Conservation (phyloP, 2,888 invertebrate genomes). For the Hybos culiciformis region DNA sequence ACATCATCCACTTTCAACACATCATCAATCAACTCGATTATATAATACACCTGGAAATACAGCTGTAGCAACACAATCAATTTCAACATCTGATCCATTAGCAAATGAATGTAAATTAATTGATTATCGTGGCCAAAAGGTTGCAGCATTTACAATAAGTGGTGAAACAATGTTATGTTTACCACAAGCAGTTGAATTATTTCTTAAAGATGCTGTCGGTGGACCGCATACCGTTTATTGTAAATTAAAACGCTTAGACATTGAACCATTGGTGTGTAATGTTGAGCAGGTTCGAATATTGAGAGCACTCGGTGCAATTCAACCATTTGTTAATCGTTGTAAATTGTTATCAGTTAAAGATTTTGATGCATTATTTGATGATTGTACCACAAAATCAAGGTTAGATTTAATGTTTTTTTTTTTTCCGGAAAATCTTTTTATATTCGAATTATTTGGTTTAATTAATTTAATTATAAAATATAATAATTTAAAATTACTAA, state of each 20-base stretch:
- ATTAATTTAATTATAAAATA: no score
- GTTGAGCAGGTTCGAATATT: conserved; percentile 99
- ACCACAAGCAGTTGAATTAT: conserved; percentile 97
- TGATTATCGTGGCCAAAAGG: conserved; percentile 92
- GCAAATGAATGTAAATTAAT: conserved; percentile 95
- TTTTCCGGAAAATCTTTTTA: not conserved
- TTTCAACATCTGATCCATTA: conserved; percentile 82
- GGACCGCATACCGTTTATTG: conserved; percentile 99
- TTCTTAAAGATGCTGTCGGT: conserved; percentile 96
- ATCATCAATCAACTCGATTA: conserved; percentile 39
- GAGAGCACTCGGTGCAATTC: conserved; percentile 95
- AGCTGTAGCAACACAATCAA: conserved; percentile 46
- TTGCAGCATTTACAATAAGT: conserved; percentile 94
- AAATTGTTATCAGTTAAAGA: conserved; percentile 97
- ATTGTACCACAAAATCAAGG: conserved; percentile 72
- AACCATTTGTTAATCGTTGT: conserved; percentile 99
- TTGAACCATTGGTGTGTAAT: conserved; percentile 97
- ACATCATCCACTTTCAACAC: conserved; percentile 36
- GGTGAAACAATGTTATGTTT: conserved; percentile 94
- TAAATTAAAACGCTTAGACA: conserved; percentile 95
- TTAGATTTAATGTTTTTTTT: not conserved
- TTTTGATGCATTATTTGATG: conserved; percentile 97
- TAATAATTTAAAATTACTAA: no score
- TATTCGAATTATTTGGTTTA: not conserved
- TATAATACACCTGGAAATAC: conserved; percentile 75